These are phyloP conservation scores for Mellilla xanthometata DNA, from an alignment of 2,888 invertebrate species.

Conservation along the genomic window DNA sequence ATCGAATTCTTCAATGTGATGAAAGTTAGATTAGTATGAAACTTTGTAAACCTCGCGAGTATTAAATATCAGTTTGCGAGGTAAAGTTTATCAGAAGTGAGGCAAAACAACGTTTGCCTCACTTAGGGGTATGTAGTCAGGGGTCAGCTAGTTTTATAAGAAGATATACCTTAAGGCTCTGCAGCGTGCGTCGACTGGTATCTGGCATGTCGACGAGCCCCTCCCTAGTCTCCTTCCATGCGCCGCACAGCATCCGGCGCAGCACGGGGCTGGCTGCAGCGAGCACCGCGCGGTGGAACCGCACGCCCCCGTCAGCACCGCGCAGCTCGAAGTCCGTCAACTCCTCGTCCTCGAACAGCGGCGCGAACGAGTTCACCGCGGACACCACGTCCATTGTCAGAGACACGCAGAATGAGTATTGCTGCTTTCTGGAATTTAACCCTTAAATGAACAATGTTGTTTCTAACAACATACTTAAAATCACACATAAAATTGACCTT, in stretches of 20 bases:
- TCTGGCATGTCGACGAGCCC: slow-evolving; percentile 46
- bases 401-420: slow-evolving; percentile 41
- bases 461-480: no score
- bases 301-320: slow-evolving; percentile 50
- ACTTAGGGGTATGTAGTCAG: no score
- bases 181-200: slow-evolving; percentile 43
- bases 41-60: no score
- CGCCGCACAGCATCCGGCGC: slow-evolving; percentile 46
- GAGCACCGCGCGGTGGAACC: slow-evolving; percentile 47
- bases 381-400: slow-evolving; percentile 42
- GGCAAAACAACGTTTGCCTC: no score
- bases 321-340: slow-evolving; percentile 54
- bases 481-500: no score
- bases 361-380: slow-evolving; percentile 39
- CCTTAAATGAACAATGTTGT: no score
- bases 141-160: no score
- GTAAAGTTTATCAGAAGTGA: no score
- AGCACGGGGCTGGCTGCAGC: slow-evolving; percentile 54
- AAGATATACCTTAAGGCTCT: slow-evolving; percentile 40
- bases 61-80: no score
- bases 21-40: no score
- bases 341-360: slow-evolving; percentile 46
- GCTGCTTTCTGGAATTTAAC: slow-evolving; percentile 36
- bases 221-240: slow-evolving; percentile 49
- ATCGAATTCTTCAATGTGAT: no score